These are phyloP conservation scores for Eulithis prunata DNA, from an alignment of 2,888 invertebrate species.

Conservation along the genomic window DNA sequence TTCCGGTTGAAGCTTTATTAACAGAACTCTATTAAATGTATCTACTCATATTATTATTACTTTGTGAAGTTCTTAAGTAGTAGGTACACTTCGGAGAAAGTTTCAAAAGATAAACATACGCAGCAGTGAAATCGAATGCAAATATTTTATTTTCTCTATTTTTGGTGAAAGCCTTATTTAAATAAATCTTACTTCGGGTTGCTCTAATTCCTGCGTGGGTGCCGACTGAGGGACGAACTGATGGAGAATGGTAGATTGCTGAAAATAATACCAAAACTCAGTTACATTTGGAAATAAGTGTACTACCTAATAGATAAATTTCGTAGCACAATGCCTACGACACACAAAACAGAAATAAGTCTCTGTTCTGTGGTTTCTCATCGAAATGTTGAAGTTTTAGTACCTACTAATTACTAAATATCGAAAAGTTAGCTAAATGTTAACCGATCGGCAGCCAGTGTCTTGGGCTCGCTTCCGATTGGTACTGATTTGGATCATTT, in stretches of 20 bases:
- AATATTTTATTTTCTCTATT: conserved; percentile 35
- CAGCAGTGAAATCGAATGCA: conserved; percentile 38
- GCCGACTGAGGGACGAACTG: conserved; percentile 78
- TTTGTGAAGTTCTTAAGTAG: neutral
- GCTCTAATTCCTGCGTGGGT: conserved; percentile 78
- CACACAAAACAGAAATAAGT: too few species aligned
- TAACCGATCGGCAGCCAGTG: too few species aligned
- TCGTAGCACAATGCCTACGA: too few species aligned
- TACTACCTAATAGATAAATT: too few species aligned
- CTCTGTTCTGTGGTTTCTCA: too few species aligned
- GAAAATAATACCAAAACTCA: conserved; percentile 44
- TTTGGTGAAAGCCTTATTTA: conserved; percentile 27
- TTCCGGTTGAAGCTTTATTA: neutral
- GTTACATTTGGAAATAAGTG: neutral
- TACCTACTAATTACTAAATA: too few species aligned
- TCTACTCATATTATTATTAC: neutral
- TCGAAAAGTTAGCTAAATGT: too few species aligned
- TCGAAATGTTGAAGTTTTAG: too few species aligned
- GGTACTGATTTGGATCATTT: too few species aligned
- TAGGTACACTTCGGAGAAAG: conserved; percentile 34
- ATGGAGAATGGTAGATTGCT: conserved; percentile 73
- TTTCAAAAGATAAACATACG: conserved; percentile 24
- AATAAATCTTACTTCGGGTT: conserved; percentile 68
- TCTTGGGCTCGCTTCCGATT: too few species aligned
- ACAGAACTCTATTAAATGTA: neutral